Percentiles rank a stretch among this genome's conserved stretches.
phyloP scores from a whole-genome alignment of 2,888 invertebrate genomes.

The Apantesis nais region DNA sequence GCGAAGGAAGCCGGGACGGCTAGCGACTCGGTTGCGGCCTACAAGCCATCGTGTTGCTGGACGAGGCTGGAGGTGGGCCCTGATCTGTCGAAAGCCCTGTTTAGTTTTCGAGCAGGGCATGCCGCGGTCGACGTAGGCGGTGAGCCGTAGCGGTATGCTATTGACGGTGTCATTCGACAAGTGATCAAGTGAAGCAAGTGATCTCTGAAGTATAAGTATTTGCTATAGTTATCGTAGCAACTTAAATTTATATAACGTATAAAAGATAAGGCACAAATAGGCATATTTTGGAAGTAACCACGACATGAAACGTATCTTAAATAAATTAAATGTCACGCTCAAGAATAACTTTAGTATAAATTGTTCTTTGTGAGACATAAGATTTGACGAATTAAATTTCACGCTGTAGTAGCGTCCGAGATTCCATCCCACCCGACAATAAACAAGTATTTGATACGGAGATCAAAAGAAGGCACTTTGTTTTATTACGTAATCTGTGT shows the following conservation, averaged over 20 bases:
- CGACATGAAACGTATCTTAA: neutral
- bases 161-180: too few relatives aligned
- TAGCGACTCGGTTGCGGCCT: too few relatives aligned
- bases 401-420: neutral
- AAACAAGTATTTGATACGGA: conserved; percentile 7
- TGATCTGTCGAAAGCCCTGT: too few relatives aligned
- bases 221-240: neutral
- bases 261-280: neutral
- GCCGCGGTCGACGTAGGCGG: too few relatives aligned
- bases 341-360: neutral
- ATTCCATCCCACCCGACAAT: conserved; percentile 8
- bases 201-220: neutral
- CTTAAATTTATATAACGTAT: neutral
- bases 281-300: neutral
- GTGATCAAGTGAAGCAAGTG: neutral
- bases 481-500: conserved; percentile 12
- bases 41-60: too few relatives aligned
- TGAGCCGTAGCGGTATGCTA: too few relatives aligned
- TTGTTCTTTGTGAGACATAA: conserved; percentile 21
- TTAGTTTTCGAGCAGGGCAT: too few relatives aligned
- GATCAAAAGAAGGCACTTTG: conserved; percentile 9
- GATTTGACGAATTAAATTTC: conserved; percentile 7
- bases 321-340: conserved; percentile 10
- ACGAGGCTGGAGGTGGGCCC: too few relatives aligned
- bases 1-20: too few relatives aligned